phyloP scores from a whole-genome alignment of 2,888 invertebrate genomes.

The Macrophya alboannulata region DNA sequence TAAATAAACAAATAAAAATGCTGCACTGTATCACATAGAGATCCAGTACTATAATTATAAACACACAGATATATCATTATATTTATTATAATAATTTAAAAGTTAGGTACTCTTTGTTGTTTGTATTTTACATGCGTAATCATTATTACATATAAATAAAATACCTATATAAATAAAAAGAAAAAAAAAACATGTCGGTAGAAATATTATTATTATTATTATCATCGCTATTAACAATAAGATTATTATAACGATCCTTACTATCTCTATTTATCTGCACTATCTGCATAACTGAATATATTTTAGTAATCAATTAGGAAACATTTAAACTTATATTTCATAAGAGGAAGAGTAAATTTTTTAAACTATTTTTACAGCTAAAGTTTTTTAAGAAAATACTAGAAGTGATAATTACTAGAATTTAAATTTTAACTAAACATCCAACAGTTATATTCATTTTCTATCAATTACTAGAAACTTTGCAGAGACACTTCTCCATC shows the following conservation, averaged over 20 bases:
- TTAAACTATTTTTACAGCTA: neutral
- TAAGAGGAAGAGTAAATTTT: no score
- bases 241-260: neutral
- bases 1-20: slow-evolving; percentile 22
- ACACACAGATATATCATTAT: slow-evolving; percentile 77
- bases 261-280: neutral
- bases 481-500: neutral
- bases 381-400: neutral
- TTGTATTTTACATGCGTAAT: slow-evolving; percentile 80
- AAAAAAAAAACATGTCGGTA: slow-evolving; percentile 23
- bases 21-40: slow-evolving; percentile 73
- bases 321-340: no score
- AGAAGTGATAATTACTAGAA: neutral
- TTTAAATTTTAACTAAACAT: no score
- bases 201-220: slow-evolving; percentile 16
- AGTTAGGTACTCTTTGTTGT: slow-evolving; percentile 79
- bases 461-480: no score
- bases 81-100: slow-evolving; percentile 79
- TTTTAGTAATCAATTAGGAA: neutral
- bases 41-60: slow-evolving; percentile 75
- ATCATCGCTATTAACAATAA: neutral
- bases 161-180: slow-evolving; percentile 76
- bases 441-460: no score
- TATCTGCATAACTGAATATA: neutral
- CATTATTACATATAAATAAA: slow-evolving; percentile 77